Evolutionary conservation across 2,797 vertebrate genomes (phyloP).

Genomic region (Acestrorhynchus altus): DNA sequence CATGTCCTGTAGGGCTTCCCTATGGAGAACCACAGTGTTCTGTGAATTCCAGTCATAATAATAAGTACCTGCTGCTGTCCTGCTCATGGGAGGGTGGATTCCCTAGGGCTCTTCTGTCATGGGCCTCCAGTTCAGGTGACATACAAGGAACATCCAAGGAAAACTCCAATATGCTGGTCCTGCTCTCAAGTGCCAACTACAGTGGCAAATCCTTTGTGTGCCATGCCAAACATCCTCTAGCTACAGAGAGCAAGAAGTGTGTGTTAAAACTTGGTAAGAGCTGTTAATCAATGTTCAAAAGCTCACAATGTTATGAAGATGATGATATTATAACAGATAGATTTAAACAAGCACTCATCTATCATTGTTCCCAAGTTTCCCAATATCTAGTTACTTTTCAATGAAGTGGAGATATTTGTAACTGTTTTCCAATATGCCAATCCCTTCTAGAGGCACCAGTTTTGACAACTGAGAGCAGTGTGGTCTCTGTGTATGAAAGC

Average conservation of each 20-base stretch:
- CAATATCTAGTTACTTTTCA: too few relatives aligned
- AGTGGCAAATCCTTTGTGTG: constrained; percentile 82
- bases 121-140: constrained; percentile 73
- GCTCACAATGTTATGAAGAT: neutral
- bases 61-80: constrained; percentile 83
- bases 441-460: constrained; percentile 78
- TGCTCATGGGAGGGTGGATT: constrained; percentile 87
- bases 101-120: constrained; percentile 81
- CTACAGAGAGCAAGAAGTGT: constrained; percentile 71
- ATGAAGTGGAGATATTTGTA: neutral
- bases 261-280: constrained; percentile 83
- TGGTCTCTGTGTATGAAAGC: constrained; percentile 85
- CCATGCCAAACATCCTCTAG: constrained; percentile 82
- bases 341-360: neutral
- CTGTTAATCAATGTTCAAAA: neutral
- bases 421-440: neutral
- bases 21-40: constrained; percentile 76
- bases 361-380: neutral
- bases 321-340: neutral
- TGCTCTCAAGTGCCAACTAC: constrained; percentile 72
- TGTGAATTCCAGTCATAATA: constrained; percentile 76
- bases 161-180: constrained; percentile 76
- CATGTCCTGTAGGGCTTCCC: constrained; percentile 77
- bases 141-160: constrained; percentile 68
- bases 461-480: constrained; percentile 74